Percentiles rank a stretch among this genome's conserved stretches.
Evolutionary conservation across 2,113 vertebrate species (phyloP).

Genomic region (Istiophorus platypterus): DNA sequence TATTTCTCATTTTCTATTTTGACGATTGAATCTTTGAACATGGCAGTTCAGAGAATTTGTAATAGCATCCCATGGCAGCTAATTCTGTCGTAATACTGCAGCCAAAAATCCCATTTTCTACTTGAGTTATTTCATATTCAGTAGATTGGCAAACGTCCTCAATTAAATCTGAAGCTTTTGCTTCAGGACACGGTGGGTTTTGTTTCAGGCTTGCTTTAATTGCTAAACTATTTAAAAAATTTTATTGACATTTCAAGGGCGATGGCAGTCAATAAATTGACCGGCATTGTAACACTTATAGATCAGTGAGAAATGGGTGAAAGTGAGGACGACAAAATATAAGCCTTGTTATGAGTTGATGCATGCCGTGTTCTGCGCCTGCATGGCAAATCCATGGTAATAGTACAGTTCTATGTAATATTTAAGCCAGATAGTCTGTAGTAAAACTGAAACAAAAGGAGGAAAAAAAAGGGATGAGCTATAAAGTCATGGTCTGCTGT

Average conservation of each 20-base stretch:
- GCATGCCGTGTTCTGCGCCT: not conserved
- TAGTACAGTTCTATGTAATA: not conserved
- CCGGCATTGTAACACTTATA: not conserved
- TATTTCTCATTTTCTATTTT: constrained; percentile 31
- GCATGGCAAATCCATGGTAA: constrained; percentile 10
- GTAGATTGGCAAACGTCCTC: constrained; percentile 64
- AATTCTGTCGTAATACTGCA: constrained; percentile 41
- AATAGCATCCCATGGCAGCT: constrained; percentile 61
- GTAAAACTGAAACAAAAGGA: constrained; percentile 40
- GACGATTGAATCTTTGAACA: constrained; percentile 58
- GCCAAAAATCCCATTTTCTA: constrained; percentile 71
- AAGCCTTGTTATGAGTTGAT: constrained; percentile 20
- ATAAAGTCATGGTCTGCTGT: constrained; percentile 30
- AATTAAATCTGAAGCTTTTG: constrained; percentile 76
- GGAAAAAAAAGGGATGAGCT: constrained; percentile 26
- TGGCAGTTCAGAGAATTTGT: constrained; percentile 59
- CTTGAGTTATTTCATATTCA: constrained; percentile 68
- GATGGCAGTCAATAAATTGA: constrained; percentile 29
- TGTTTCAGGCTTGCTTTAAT: constrained; percentile 65
- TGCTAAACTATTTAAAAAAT: constrained; percentile 55
- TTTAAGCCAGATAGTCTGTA: constrained; percentile 1
- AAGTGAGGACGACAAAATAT: constrained; percentile 17
- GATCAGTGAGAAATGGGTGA: constrained; percentile 19
- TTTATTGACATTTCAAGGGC: constrained; percentile 44
- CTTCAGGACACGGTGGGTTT: constrained; percentile 56